Evolutionary conservation across 2,113 vertebrate genomes (phyloP).

Genomic region (Falcunculus frontatus): DNA sequence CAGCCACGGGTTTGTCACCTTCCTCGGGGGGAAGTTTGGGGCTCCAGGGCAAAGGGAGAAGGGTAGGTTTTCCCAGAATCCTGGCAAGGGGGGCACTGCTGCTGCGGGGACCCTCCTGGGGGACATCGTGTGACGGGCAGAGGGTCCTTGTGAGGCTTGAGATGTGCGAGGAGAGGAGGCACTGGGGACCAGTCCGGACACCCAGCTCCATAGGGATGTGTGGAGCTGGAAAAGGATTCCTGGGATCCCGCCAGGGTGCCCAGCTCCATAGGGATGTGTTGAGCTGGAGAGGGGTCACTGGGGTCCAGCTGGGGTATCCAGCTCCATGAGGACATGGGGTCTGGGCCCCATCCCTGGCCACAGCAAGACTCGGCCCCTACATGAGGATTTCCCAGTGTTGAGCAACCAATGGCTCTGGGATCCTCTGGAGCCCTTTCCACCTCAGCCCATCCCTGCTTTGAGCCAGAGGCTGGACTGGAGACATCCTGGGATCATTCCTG

Average conservation of each 20-base stretch:
- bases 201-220: not conserved
- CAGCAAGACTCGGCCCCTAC: not conserved
- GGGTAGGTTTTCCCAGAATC: not conserved
- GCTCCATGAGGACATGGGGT: accelerated
- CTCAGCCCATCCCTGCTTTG: not conserved
- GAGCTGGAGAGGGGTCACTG: not conserved
- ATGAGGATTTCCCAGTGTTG: not conserved
- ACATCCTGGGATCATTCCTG: not conserved
- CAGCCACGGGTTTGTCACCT: accelerated
- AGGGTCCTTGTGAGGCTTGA: not conserved
- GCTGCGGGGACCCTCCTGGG: accelerated
- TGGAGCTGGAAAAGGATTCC: not conserved
- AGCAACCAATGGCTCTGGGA: not conserved
- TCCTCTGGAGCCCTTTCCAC: not conserved
- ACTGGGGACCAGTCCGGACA: not conserved
- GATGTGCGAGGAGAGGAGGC: not conserved
- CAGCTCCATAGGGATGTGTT: not conserved
- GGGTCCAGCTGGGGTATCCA: not conserved
- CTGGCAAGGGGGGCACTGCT: not conserved
- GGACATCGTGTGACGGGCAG: accelerated
- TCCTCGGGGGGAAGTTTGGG: not conserved
- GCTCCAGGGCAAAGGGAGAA: not conserved
- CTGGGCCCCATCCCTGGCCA: not conserved
- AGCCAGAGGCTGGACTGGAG: not conserved
- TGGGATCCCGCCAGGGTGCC: not conserved